Evolutionary conservation across 2,888 invertebrate species (phyloP).

Genomic region (Mythimna loreyi): DNA sequence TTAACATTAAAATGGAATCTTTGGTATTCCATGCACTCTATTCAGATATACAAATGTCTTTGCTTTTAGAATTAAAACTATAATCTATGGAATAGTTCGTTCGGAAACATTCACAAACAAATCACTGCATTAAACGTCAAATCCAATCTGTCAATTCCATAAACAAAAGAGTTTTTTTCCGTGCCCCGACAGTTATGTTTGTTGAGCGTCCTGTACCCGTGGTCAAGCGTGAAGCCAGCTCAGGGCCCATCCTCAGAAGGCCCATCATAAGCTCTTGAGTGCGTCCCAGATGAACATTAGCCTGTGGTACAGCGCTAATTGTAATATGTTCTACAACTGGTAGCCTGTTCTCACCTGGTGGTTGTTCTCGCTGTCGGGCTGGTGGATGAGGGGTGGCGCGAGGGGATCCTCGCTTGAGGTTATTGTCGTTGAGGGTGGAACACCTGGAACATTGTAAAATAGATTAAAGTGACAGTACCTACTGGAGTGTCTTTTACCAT

Average conservation of each 20-base stretch:
- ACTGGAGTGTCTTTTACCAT: neutral
- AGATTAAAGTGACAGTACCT: neutral
- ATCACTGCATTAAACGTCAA: conserved; percentile 54
- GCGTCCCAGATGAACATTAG: conserved; percentile 69
- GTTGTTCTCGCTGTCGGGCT: conserved; percentile 74
- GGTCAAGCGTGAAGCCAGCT: conserved; percentile 63
- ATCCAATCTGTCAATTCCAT: conserved; percentile 56
- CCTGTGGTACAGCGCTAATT: conserved; percentile 71
- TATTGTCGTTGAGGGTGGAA: conserved; percentile 83
- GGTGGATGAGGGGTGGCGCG: conserved; percentile 81
- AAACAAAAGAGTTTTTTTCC: conserved; percentile 28
- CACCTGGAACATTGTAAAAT: conserved; percentile 65
- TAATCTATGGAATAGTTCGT: conserved; percentile 55
- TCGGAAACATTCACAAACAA: conserved; percentile 59
- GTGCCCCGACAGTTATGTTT: conserved; percentile 27
- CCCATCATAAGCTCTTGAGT: conserved; percentile 70
- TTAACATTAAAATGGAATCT: conserved; percentile 43
- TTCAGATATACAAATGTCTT: conserved; percentile 30
- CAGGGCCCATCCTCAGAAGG: conserved; percentile 62
- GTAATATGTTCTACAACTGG: conserved; percentile 83
- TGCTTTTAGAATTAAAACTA: conserved; percentile 26
- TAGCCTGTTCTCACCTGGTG: conserved; percentile 76
- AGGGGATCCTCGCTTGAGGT: conserved; percentile 85
- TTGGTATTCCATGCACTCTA: conserved; percentile 36
- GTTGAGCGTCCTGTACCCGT: conserved; percentile 41